These are phyloP conservation scores for Meriones unguiculatus DNA, from an alignment of 2,113 vertebrate species.

Conservation along the genomic window DNA sequence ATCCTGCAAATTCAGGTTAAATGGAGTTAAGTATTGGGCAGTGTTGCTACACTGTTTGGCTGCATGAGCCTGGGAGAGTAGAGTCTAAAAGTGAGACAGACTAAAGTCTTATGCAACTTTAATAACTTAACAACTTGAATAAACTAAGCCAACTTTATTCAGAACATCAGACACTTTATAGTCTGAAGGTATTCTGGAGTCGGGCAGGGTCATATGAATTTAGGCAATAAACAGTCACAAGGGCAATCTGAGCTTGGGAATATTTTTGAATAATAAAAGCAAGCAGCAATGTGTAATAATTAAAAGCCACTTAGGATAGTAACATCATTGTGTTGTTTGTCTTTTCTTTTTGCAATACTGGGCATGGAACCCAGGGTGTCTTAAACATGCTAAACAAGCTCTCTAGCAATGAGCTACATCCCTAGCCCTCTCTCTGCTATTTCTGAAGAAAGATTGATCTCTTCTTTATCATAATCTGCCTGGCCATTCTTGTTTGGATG, in stretches of 20 bases:
- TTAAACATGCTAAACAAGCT: background rate
- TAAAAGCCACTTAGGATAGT: constrained; percentile 7
- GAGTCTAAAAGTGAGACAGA: background rate
- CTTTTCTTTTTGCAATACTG: background rate
- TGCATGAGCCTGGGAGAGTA: background rate
- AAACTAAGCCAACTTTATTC: background rate
- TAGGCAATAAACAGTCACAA: background rate
- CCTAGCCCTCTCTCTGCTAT: background rate
- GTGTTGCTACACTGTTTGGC: background rate
- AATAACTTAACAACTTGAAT: too few species aligned
- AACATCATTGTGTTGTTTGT: background rate
- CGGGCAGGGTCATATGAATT: background rate
- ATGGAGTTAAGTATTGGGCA: background rate
- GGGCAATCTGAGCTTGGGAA: background rate
- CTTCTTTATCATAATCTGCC: constrained; percentile 21
- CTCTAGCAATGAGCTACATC: background rate
- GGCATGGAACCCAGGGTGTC: background rate
- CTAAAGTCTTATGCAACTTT: background rate
- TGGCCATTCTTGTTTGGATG: background rate
- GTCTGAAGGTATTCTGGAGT: background rate
- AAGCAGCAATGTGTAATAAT: background rate
- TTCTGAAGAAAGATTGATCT: background rate
- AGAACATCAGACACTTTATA: background rate
- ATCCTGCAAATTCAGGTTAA: constrained; percentile 38
- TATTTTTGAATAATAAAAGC: background rate